Percentiles rank a stretch among this genome's conserved stretches.
phyloP scores from a whole-genome alignment of 1,140 invertebrate species.

The Leucophenga varia region DNA sequence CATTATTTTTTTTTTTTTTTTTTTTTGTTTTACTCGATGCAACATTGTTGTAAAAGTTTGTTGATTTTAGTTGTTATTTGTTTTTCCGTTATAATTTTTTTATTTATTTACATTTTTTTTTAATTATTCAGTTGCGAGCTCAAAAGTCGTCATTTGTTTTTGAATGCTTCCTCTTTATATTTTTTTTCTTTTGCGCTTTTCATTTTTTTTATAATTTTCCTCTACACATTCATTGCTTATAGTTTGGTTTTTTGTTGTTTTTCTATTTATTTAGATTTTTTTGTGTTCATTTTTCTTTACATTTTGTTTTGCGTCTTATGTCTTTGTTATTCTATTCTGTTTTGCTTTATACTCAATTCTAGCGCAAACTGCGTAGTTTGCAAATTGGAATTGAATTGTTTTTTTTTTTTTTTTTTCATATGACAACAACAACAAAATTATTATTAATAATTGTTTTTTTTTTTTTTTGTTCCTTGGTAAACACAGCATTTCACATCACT shows the following conservation, averaged over 20 bases:
- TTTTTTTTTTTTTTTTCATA: background rate
- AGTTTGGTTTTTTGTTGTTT: conserved; percentile 17
- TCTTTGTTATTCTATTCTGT: conserved; percentile 15
- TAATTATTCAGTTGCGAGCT: conserved; percentile 52
- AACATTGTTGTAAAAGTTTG: no score
- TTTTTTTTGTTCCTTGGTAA: no score
- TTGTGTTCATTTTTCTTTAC: conserved; percentile 23
- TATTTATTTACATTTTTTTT: no score
- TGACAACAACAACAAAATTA: no score
- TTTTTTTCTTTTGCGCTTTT: conserved; percentile 20
- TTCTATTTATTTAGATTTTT: background rate
- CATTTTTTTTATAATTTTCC: no score
- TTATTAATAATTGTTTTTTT: no score
- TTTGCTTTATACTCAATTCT: background rate
- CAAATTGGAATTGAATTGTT: conserved; percentile 14
- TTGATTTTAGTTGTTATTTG: conserved; percentile 29
- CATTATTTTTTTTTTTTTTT: conserved; percentile 23
- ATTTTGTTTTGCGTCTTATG: conserved; percentile 17
- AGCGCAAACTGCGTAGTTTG: background rate
- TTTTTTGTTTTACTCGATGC: no score
- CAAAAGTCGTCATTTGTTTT: conserved; percentile 47
- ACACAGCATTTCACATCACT: no score
- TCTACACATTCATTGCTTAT: conserved; percentile 32
- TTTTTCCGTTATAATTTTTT: conserved; percentile 53
- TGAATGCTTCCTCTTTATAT: conserved; percentile 24